Percentiles rank a stretch among this genome's conserved stretches.
Conservation (phyloP, 2,113 vertebrate species). For the Ophiodon elongatus region DNA sequence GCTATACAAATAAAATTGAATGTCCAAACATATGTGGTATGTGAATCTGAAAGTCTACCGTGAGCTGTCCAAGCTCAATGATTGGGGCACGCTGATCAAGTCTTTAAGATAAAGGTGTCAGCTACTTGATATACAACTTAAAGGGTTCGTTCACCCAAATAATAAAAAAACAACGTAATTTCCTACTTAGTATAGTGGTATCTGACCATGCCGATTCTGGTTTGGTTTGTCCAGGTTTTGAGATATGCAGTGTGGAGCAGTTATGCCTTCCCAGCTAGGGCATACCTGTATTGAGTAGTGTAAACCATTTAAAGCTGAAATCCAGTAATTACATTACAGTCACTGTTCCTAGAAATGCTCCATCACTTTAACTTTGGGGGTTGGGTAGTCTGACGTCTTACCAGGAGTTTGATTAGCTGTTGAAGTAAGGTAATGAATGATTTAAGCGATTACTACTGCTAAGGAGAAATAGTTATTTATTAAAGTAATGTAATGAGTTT, state of each 20-base stretch:
- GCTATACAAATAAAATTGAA: no score
- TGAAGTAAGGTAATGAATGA: not conserved
- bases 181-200: not conserved
- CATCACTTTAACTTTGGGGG: not conserved
- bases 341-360: not conserved
- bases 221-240: not conserved
- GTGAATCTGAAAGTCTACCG: not conserved
- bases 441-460: no score
- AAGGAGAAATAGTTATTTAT: not conserved
- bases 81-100: not conserved
- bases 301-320: no score
- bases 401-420: not conserved
- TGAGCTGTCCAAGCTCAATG: no score
- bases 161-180: not conserved
- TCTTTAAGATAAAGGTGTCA: not conserved
- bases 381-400: not conserved
- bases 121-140: not conserved
- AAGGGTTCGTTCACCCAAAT: not conserved
- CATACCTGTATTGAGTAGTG: not conserved
- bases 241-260: no score
- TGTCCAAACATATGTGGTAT: no score
- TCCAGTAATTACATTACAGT: not conserved
- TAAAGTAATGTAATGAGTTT: not conserved
- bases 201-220: not conserved
- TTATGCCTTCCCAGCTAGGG: not conserved